phyloP scores from a whole-genome alignment of 1,140 invertebrate genomes.

The Apis dorsata region DNA sequence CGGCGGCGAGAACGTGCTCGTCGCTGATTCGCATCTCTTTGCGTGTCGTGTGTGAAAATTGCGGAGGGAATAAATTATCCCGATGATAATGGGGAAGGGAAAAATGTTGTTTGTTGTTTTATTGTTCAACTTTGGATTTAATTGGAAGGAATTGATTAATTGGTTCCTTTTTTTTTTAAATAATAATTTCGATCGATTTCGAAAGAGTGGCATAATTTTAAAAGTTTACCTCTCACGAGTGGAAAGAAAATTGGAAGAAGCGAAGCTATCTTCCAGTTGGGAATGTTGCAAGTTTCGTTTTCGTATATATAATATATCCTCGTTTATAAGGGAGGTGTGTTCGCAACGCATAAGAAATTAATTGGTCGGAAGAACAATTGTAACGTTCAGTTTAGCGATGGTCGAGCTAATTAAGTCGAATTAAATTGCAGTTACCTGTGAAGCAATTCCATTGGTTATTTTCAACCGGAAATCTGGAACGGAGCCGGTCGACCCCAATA shows the following conservation, averaged over 20 bases:
- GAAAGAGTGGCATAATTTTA: too few relatives aligned
- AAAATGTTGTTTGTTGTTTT: too few relatives aligned
- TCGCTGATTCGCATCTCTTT: not conserved
- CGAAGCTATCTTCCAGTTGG: not conserved
- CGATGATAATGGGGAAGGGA: too few relatives aligned
- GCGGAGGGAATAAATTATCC: too few relatives aligned
- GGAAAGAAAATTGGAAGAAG: not conserved
- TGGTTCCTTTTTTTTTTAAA: not conserved
- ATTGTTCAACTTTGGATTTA: too few relatives aligned
- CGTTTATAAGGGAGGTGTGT: not conserved
- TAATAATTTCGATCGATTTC: too few relatives aligned
- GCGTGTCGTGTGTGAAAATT: not conserved
- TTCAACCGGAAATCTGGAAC: constrained; percentile 49
- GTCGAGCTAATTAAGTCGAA: constrained; percentile 38
- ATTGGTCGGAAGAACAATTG: not conserved
- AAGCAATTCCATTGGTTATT: constrained; percentile 42
- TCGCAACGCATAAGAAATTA: not conserved
- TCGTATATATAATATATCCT: not conserved
- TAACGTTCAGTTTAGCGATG: not conserved
- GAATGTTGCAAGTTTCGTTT: too few relatives aligned
- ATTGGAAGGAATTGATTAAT: too few relatives aligned
- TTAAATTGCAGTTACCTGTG: constrained; percentile 33
- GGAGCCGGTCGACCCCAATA: constrained; percentile 37
- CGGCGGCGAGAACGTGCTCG: too few relatives aligned
- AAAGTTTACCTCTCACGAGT: too few relatives aligned